phyloP scores from a whole-genome alignment of 2,888 invertebrate species.

The Taphrorychus bicolor region DNA sequence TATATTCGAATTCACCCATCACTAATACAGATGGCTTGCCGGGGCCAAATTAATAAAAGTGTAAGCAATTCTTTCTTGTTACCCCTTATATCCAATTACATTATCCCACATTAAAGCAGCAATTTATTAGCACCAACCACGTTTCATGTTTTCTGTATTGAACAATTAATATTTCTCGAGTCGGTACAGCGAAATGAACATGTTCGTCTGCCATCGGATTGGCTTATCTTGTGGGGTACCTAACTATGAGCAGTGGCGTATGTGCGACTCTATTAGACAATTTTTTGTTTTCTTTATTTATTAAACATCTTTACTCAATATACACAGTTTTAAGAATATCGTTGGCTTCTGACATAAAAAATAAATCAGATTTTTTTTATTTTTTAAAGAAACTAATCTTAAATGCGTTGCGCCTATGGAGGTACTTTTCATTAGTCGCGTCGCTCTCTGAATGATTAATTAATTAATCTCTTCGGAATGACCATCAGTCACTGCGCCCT shows the following conservation, averaged over 20 bases:
- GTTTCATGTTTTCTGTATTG: constrained; percentile 31
- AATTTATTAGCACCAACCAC: constrained; percentile 32
- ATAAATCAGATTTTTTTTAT: too few species aligned
- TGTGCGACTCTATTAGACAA: too few species aligned
- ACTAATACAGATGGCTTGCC: background rate
- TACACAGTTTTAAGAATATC: too few species aligned
- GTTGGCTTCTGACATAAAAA: too few species aligned
- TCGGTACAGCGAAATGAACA: constrained; percentile 47
- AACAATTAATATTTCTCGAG: constrained; percentile 38
- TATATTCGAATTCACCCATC: background rate
- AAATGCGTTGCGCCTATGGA: background rate
- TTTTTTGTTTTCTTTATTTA: too few species aligned
- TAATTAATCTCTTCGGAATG: constrained; percentile 49
- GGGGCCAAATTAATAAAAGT: background rate
- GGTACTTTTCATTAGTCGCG: constrained; percentile 8
- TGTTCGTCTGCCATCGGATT: constrained; percentile 40
- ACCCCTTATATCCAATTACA: constrained; percentile 22
- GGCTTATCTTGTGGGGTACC: constrained; percentile 27
- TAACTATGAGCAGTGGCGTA: constrained; percentile 10
- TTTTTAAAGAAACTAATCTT: background rate
- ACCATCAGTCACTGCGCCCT: constrained; percentile 48
- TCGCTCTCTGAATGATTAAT: constrained; percentile 39
- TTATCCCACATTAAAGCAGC: constrained; percentile 13
- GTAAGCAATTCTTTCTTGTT: constrained; percentile 2
- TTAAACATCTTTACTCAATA: too few species aligned